Conservation (phyloP, 2,888 invertebrate genomes). For the Acrocyrtus sp. region DNA sequence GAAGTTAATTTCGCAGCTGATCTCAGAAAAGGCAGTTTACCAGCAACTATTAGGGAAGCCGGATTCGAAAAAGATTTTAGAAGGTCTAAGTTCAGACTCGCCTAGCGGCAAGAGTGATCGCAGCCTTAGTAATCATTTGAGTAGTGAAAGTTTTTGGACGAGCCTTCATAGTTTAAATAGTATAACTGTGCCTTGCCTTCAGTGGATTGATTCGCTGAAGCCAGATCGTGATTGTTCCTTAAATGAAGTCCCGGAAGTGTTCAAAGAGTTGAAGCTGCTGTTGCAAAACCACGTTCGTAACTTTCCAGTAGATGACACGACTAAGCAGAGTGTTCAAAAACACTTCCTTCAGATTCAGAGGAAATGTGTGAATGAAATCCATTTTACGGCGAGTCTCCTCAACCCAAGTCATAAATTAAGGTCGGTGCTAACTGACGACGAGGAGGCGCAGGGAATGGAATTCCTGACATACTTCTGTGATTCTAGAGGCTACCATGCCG, state of each 20-base stretch:
- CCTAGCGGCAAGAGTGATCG: slow-evolving; percentile 48
- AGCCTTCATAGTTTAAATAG: slow-evolving; percentile 43
- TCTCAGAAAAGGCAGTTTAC: slow-evolving; percentile 48
- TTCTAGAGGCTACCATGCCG: slow-evolving; percentile 41
- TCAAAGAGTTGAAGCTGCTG: slow-evolving; percentile 40
- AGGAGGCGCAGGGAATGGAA: slow-evolving; percentile 43
- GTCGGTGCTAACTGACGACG: slow-evolving; percentile 39
- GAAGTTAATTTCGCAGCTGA: slow-evolving; percentile 44
- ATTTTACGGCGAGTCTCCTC: slow-evolving; percentile 47
- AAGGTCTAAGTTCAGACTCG: slow-evolving; percentile 34
- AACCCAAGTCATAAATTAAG: slow-evolving; percentile 34
- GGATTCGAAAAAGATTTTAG: slow-evolving; percentile 27
- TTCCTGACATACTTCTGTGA: slow-evolving; percentile 44
- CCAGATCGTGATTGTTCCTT: slow-evolving; percentile 37
- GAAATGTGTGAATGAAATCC: slow-evolving; percentile 49
- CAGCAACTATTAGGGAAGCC: slow-evolving; percentile 31
- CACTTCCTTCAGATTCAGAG: slow-evolving; percentile 34
- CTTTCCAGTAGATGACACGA: slow-evolving; percentile 31
- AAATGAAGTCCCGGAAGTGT: slow-evolving; percentile 43
- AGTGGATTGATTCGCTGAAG: slow-evolving; percentile 47
- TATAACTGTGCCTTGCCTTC: slow-evolving; percentile 49
- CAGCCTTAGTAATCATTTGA: slow-evolving; percentile 48
- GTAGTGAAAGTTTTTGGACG: slow-evolving; percentile 51
- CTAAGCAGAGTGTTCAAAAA: slow-evolving; percentile 43
- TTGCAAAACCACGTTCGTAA: slow-evolving; percentile 38